Conservation (phyloP, 2,888 invertebrate genomes). For the Epinotia demarniana region DNA sequence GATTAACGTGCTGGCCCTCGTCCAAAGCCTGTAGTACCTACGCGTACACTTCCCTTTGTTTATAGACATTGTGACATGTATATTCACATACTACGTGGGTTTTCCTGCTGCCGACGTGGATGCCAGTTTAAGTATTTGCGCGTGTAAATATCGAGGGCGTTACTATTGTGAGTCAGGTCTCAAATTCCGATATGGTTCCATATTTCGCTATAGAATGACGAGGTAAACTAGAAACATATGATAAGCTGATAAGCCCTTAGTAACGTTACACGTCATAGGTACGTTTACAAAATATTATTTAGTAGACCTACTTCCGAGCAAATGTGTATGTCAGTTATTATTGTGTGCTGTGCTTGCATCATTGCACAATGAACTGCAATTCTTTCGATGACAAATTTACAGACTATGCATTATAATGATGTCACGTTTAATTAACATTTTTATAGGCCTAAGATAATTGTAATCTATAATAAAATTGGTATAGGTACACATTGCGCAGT, state of each 20-base stretch:
- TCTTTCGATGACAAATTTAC: slow-evolving; percentile 15
- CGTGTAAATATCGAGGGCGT: slow-evolving; percentile 10
- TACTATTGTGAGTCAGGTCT: background rate
- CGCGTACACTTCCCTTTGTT: slow-evolving; percentile 43
- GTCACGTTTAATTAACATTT: slow-evolving; percentile 13
- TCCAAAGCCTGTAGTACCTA: slow-evolving; percentile 61
- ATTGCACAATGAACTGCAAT: slow-evolving; percentile 26
- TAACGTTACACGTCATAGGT: background rate
- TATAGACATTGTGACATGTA: slow-evolving; percentile 35
- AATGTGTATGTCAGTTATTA: slow-evolving; percentile 6
- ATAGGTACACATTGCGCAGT: background rate
- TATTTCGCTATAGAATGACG: slow-evolving; percentile 13
- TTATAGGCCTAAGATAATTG: background rate
- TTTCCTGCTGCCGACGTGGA: slow-evolving; percentile 23
- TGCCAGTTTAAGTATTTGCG: slow-evolving; percentile 21
- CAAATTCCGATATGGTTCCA: background rate
- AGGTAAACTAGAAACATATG: slow-evolving; percentile 5
- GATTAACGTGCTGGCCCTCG: slow-evolving; percentile 62
- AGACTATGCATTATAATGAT: slow-evolving; percentile 22
- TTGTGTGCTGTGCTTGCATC: slow-evolving; percentile 14
- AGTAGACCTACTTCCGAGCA: background rate
- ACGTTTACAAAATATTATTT: slow-evolving; percentile 3
- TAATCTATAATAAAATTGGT: background rate
- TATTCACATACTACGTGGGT: slow-evolving; percentile 37
- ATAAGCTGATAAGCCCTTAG: slow-evolving; percentile 19